These are phyloP conservation scores for Drosophila simulans DNA, from an alignment of 1,140 invertebrate species.

Conservation along the genomic window DNA sequence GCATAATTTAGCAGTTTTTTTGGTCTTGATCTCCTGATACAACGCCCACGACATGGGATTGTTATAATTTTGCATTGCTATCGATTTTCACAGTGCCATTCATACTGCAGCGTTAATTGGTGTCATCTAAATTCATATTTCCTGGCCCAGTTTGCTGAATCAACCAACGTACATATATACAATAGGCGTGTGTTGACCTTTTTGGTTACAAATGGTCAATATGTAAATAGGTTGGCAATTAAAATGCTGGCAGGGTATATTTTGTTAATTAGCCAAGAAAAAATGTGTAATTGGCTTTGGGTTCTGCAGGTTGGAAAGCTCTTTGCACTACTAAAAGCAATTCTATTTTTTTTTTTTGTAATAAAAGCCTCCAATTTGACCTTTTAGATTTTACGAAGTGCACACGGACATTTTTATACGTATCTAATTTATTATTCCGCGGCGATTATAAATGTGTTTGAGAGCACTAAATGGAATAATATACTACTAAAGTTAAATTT, in stretches of 20 bases:
- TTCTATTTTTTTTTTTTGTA: neutral
- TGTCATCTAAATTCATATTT: slow-evolving; percentile 67
- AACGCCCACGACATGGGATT: slow-evolving; percentile 28
- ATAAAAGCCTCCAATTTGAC: neutral
- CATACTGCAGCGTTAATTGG: slow-evolving; percentile 47
- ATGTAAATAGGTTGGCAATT: slow-evolving; percentile 43
- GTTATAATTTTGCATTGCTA: slow-evolving; percentile 54
- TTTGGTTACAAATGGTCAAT: slow-evolving; percentile 37
- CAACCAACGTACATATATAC: neutral
- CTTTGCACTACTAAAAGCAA: neutral
- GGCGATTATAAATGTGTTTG: too few relatives aligned
- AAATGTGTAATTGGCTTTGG: slow-evolving; percentile 18
- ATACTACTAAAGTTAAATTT: too few relatives aligned
- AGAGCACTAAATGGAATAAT: too few relatives aligned
- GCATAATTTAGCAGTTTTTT: slow-evolving; percentile 59
- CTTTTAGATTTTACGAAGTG: neutral
- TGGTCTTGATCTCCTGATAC: slow-evolving; percentile 2
- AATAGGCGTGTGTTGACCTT: slow-evolving; percentile 29
- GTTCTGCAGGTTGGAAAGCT: slow-evolving; percentile 4
- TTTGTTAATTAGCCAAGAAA: slow-evolving; percentile 38
- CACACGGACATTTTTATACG: too few relatives aligned
- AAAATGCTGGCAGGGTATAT: slow-evolving; percentile 37
- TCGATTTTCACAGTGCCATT: slow-evolving; percentile 60
- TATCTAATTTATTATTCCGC: neutral
- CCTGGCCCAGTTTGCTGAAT: slow-evolving; percentile 45